These are phyloP conservation scores for Brachypterus glaber DNA, from an alignment of 2,888 invertebrate genomes.

Conservation along the genomic window DNA sequence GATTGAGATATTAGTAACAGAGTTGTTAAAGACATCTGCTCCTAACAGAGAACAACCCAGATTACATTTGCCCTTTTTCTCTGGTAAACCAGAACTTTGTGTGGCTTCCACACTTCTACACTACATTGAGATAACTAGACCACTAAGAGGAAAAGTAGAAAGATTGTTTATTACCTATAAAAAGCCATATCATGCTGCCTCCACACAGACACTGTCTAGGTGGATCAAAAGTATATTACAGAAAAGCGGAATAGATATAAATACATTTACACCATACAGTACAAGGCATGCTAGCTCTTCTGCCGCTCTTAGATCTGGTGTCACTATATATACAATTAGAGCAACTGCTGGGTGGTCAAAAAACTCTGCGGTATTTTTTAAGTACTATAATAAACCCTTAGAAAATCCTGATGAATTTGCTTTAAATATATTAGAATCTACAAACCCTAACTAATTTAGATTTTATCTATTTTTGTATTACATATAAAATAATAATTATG, in stretches of 20 bases:
- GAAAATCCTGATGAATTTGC: conserved; percentile 1
- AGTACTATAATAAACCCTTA: conserved; percentile 6
- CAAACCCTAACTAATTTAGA: too few relatives aligned
- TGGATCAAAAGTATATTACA: conserved; percentile 8
- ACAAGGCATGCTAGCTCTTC: conserved; percentile 20
- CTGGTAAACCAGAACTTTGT: conserved; percentile 6
- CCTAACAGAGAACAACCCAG: conserved; percentile 3
- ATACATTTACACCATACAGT: conserved; percentile 5
- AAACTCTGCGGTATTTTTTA: conserved; percentile 16
- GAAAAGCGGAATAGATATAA: conserved; percentile 18
- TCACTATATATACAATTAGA: conserved; percentile 13
- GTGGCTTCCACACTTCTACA: conserved; percentile 6
- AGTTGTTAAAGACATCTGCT: conserved; percentile 4
- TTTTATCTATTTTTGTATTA: too few relatives aligned
- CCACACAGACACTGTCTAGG: conserved; percentile 7
- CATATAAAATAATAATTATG: too few relatives aligned
- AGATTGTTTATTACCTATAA: conserved; percentile 9
- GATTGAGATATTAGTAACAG: conserved; percentile 4
- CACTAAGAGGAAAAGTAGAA: conserved; percentile 4
- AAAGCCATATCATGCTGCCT: conserved; percentile 9
- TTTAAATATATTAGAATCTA: neutral
- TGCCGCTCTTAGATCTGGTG: conserved; percentile 15
- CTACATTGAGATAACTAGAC: conserved; percentile 5
- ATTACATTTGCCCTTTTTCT: conserved; percentile 5
- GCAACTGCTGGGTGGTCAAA: conserved; percentile 19